These are phyloP conservation scores for Gallinago solitaria DNA, from an alignment of 2,797 vertebrate species.

Conservation along the genomic window DNA sequence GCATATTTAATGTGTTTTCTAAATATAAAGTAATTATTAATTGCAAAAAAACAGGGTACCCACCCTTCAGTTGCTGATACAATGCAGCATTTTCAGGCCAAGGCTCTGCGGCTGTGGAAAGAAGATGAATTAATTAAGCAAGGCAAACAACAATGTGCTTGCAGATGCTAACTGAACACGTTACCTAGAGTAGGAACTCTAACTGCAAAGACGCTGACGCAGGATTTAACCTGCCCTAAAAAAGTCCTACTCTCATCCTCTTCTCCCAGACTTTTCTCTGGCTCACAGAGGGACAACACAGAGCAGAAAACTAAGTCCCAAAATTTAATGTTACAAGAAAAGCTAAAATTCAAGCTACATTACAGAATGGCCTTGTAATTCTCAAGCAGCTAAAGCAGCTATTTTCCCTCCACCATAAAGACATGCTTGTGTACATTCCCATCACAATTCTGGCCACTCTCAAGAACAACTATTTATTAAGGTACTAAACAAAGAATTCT, in stretches of 20 bases:
- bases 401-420: not conserved
- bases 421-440: not conserved
- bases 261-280: not conserved
- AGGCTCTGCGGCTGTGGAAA: constrained; percentile 82
- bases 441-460: not conserved
- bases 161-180: constrained; percentile 13
- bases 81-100: constrained; percentile 95
- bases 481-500: not conserved
- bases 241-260: not conserved
- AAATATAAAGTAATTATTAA: constrained; percentile 67
- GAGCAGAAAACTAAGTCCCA: not conserved
- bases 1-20: constrained; percentile 61
- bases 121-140: constrained; percentile 62
- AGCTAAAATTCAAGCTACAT: not conserved
- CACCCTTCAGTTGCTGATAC: constrained; percentile 93
- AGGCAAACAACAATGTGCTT: not conserved
- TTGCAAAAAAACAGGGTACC: constrained; percentile 55
- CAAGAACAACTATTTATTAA: not conserved
- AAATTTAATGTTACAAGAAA: not conserved
- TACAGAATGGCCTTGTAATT: not conserved
- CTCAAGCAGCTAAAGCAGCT: not conserved
- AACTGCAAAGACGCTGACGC: constrained; percentile 6
- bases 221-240: constrained; percentile 24
- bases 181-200: not conserved
- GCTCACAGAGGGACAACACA: not conserved